These are phyloP conservation scores for Dasyurus viverrinus DNA, from an alignment of 2,113 vertebrate species.

Conservation along the genomic window DNA sequence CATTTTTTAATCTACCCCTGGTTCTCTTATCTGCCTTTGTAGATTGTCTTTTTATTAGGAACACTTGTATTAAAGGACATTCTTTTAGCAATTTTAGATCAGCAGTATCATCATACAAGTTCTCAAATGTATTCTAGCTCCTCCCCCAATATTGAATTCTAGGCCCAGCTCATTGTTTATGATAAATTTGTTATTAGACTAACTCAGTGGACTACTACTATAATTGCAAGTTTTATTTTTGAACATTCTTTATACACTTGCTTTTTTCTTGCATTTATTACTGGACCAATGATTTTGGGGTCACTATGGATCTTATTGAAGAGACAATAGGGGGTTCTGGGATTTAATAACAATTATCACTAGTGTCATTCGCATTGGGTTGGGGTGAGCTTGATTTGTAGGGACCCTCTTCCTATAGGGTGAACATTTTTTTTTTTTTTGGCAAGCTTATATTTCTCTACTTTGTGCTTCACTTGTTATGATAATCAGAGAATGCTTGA, in stretches of 20 bases:
- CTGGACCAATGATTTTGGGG: not conserved
- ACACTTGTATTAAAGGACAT: not conserved
- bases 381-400: not conserved
- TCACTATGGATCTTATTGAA: not conserved
- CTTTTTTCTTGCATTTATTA: not conserved
- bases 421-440: too few relatives aligned
- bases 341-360: not conserved
- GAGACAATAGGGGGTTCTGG: not conserved
- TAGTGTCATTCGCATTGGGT: not conserved
- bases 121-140: not conserved
- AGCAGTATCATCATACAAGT: not conserved
- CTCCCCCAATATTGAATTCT: not conserved
- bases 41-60: not conserved
- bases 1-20: not conserved
- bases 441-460: not conserved
- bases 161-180: not conserved
- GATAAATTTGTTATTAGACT: not conserved
- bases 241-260: not conserved
- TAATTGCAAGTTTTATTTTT: not conserved
- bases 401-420: not conserved
- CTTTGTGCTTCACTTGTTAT: not conserved
- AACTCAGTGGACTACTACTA: not conserved
- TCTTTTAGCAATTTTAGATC: not conserved
- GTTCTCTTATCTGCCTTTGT: not conserved
- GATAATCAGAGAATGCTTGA: not conserved